These are phyloP conservation scores for Mus spicilegus DNA, from an alignment of 2,113 vertebrate species.

Conservation along the genomic window DNA sequence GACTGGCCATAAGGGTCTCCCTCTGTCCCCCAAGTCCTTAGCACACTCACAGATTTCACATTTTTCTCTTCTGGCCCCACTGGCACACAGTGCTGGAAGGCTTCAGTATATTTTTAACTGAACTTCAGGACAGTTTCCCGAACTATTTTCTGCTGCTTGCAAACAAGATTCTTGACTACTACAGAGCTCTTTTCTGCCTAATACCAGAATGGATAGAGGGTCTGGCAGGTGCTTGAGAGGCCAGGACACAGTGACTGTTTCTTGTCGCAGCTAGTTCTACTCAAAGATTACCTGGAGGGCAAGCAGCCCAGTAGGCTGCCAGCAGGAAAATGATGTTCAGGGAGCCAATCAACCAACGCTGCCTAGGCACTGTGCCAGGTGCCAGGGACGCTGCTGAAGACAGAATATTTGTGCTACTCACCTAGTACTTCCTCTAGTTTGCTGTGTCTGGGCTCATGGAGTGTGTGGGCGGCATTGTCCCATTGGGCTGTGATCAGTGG, in stretches of 20 bases:
- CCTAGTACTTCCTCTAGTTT: neutral
- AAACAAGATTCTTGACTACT: neutral
- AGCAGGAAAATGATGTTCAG: neutral
- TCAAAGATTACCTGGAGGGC: neutral
- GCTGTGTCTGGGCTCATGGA: neutral
- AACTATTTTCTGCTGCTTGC: slow-evolving; percentile 4
- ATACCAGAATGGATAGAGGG: neutral
- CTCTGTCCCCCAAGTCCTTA: neutral
- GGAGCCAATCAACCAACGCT: neutral
- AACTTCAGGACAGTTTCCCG: neutral
- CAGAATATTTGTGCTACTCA: neutral
- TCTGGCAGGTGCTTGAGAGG: neutral
- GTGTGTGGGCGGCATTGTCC: too few relatives aligned
- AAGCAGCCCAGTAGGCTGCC: neutral
- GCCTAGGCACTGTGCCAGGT: neutral
- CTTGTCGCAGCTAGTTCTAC: neutral
- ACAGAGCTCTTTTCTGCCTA: neutral
- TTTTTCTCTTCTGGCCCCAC: neutral
- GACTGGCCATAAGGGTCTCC: neutral
- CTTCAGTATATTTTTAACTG: neutral
- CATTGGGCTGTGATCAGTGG: neutral
- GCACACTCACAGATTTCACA: too few relatives aligned
- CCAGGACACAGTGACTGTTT: neutral
- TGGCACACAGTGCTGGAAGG: neutral
- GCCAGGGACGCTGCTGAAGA: neutral